These are phyloP conservation scores for Calycopis cecrops DNA, from an alignment of 1,140 invertebrate species.

Conservation along the genomic window DNA sequence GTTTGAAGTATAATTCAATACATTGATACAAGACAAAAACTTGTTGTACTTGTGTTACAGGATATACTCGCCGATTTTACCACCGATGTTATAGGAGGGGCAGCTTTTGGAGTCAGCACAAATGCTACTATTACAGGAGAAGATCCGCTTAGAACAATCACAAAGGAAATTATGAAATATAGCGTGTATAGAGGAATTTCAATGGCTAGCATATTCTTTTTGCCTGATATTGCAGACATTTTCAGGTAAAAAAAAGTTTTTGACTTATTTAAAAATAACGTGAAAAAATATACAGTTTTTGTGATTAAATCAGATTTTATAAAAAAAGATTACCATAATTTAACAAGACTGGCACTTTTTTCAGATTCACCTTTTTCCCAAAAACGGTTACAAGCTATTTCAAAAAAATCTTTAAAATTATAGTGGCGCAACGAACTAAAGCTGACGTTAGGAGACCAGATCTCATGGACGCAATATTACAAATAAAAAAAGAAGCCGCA, in stretches of 20 bases:
- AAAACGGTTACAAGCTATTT: slow-evolving; percentile 23
- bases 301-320: no score
- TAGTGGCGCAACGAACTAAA: slow-evolving; percentile 24
- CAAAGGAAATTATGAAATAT: slow-evolving; percentile 24
- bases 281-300: no score
- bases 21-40: no score
- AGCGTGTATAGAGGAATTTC: slow-evolving; percentile 19
- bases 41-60: slow-evolving; percentile 35
- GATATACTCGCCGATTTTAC: slow-evolving; percentile 59
- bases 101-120: slow-evolving; percentile 73
- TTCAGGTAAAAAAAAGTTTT: slow-evolving; percentile 30
- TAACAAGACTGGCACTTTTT: background rate
- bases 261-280: no score
- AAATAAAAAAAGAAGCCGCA: slow-evolving; percentile 26
- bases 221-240: slow-evolving; percentile 20
- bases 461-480: slow-evolving; percentile 27
- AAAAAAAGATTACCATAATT: no score
- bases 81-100: slow-evolving; percentile 71
- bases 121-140: slow-evolving; percentile 25
- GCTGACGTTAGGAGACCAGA: slow-evolving; percentile 18
- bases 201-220: slow-evolving; percentile 25
- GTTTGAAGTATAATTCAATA: no score
- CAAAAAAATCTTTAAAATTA: slow-evolving; percentile 22
- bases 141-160: slow-evolving; percentile 21
- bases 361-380: slow-evolving; percentile 31